A percentile compares a stretch with the other conserved stretches of the same genome.
Evolutionary conservation across 2,797 vertebrate genomes (phyloP).

Genomic region (Babyrousa celebensis): DNA sequence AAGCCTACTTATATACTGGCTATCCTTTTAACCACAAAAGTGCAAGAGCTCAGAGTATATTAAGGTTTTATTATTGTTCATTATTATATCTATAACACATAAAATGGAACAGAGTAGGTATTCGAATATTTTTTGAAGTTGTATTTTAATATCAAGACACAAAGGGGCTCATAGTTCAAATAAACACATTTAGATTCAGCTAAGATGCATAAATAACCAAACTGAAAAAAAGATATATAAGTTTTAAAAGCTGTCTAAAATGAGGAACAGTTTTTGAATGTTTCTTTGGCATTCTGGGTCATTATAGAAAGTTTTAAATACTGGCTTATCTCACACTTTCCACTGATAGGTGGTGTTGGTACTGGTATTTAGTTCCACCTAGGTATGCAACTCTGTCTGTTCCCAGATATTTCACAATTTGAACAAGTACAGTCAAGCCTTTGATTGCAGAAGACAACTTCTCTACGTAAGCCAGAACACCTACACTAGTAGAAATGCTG

Average conservation of each 20-base stretch:
- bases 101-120: neutral
- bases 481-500: neutral
- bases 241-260: neutral
- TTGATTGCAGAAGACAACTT: neutral
- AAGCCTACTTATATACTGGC: neutral
- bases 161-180: neutral
- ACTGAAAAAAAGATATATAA: neutral
- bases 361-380: neutral
- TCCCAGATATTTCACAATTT: neutral
- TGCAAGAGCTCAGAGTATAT: neutral
- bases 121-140: neutral
- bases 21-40: neutral
- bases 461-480: fast-evolving
- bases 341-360: neutral
- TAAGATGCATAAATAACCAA: neutral
- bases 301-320: neutral
- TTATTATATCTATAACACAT: neutral
- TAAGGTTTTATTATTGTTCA: neutral
- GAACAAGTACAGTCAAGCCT: neutral
- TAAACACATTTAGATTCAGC: neutral
- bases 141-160: conserved; percentile 38
- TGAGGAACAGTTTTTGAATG: neutral
- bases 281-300: conserved; percentile 35
- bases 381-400: neutral
- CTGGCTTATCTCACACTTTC: neutral